These are phyloP conservation scores for Eupithecia tripunctaria DNA, from an alignment of 2,888 invertebrate genomes.

Conservation along the genomic window DNA sequence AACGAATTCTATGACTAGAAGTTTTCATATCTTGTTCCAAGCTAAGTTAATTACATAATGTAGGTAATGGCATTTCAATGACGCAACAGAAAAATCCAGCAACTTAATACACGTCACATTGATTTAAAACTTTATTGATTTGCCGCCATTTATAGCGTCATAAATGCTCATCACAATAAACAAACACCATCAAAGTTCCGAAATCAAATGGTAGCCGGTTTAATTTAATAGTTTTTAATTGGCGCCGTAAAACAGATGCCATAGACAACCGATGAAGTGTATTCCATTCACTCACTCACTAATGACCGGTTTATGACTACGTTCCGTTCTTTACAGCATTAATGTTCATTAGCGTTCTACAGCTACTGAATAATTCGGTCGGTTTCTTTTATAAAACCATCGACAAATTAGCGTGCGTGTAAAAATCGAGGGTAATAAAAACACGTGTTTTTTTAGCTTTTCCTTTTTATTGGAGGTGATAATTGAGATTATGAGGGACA, in stretches of 20 bases:
- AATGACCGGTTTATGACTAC: conserved; percentile 68
- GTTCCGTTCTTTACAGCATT: conserved; percentile 72
- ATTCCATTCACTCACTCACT: conserved; percentile 72
- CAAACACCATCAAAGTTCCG: conserved; percentile 72
- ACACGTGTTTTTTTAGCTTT: conserved; percentile 74
- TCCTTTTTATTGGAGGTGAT: conserved; percentile 79
- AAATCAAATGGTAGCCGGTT: conserved; percentile 77
- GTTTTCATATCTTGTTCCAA: not conserved
- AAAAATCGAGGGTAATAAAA: conserved; percentile 80
- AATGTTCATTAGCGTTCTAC: conserved; percentile 79
- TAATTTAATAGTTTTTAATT: conserved; percentile 83
- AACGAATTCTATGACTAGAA: too few species aligned
- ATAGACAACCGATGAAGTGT: conserved; percentile 75
- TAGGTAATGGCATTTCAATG: conserved; percentile 21
- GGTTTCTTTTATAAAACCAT: conserved; percentile 77
- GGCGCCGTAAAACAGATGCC: conserved; percentile 78
- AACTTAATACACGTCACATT: conserved; percentile 41
- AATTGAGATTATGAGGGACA: conserved; percentile 81
- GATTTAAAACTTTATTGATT: conserved; percentile 57
- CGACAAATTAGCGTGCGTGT: conserved; percentile 83
- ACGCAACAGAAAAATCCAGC: conserved; percentile 26
- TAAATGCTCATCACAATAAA: conserved; percentile 81
- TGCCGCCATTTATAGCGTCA: conserved; percentile 61
- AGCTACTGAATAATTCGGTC: conserved; percentile 82
- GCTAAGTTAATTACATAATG: not conserved